A percentile compares a stretch with the other conserved stretches of the same genome.
Evolutionary conservation across 2,797 vertebrate genomes (phyloP).

Genomic region (Amazonetta brasiliensis): DNA sequence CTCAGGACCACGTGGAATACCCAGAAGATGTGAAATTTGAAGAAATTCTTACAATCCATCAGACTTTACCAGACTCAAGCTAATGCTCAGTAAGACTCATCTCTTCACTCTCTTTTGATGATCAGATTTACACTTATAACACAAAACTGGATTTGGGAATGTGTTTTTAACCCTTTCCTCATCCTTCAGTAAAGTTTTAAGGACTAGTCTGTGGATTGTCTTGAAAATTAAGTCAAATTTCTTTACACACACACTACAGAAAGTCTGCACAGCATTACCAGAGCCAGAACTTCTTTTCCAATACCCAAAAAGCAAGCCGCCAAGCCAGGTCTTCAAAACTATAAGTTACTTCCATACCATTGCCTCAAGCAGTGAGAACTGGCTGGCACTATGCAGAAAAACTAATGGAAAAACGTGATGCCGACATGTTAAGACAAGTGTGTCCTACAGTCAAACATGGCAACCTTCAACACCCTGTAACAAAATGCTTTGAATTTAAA

Average conservation of each 20-base stretch:
- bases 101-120: not conserved
- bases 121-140: not conserved
- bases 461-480: not conserved
- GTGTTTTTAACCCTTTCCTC: not conserved
- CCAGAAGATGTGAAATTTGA: not conserved
- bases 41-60: not conserved
- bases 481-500: not conserved
- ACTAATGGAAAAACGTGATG: not conserved
- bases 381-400: not conserved
- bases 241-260: not conserved
- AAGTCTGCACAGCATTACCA: not conserved
- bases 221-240: not conserved
- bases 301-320: not conserved
- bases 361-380: not conserved
- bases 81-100: not conserved
- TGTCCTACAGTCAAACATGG: not conserved
- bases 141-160: not conserved
- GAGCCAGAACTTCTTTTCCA: not conserved
- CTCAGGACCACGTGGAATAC: not conserved
- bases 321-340: not conserved
- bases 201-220: not conserved
- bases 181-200: not conserved
- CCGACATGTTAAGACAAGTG: not conserved
- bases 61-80: not conserved
- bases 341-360: not conserved